Conservation (phyloP, 2,113 vertebrate genomes). For the Ictidomys tridecemlineatus region DNA sequence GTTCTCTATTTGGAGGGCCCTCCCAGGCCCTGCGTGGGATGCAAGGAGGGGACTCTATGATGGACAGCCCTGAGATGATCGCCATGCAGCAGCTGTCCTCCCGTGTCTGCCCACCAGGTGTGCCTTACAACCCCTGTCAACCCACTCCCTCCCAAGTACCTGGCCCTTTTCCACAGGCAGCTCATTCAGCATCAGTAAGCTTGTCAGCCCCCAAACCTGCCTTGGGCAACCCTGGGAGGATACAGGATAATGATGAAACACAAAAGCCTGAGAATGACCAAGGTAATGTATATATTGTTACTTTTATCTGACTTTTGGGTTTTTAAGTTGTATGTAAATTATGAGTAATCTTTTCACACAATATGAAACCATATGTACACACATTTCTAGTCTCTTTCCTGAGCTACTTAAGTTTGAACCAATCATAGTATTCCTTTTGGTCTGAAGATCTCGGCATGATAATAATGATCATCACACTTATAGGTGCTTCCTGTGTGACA, state of each 20-base stretch:
- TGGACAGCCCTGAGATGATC: constrained; percentile 99
- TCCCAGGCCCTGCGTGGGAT: constrained; percentile 89
- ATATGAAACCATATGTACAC: background rate
- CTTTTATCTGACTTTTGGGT: background rate
- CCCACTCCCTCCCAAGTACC: constrained; percentile 84
- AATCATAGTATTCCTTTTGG: background rate
- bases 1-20: constrained; percentile 83
- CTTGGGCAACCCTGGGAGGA: constrained; percentile 72
- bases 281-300: constrained; percentile 81
- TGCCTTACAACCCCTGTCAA: constrained; percentile 88
- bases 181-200: constrained; percentile 82
- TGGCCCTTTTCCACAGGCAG: constrained; percentile 89
- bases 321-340: background rate
- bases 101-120: constrained; percentile 92
- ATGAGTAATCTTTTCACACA: background rate
- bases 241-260: constrained; percentile 76
- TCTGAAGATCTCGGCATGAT: background rate
- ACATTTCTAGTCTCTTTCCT: background rate
- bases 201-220: constrained; percentile 81
- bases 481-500: rapidly evolving
- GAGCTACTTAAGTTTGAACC: background rate
- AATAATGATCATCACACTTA: rapidly evolving
- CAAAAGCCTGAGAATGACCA: constrained; percentile 79
- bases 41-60: constrained; percentile 94
- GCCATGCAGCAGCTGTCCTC: constrained; percentile 98